A percentile compares a stretch with the other conserved stretches of the same genome.
phyloP scores from a whole-genome alignment of 2,113 vertebrate genomes.

The Tetrax tetrax region DNA sequence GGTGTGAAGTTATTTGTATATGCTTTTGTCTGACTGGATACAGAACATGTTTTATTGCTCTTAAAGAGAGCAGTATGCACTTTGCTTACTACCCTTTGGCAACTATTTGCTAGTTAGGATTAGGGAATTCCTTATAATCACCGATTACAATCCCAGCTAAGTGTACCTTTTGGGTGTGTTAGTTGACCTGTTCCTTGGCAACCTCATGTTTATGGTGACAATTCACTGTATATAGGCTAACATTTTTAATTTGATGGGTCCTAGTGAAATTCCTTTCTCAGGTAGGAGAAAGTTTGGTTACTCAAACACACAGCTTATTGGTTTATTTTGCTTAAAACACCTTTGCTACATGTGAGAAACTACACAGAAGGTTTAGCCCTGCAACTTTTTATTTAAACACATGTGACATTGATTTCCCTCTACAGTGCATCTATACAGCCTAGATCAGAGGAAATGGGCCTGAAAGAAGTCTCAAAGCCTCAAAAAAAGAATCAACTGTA shows the following conservation, averaged over 20 bases:
- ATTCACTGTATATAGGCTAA: not conserved
- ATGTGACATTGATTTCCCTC: not conserved
- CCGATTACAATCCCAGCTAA: not conserved
- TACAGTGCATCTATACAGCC: not conserved
- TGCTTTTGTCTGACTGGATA: not conserved
- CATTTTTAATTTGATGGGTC: not conserved
- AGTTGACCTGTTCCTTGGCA: not conserved
- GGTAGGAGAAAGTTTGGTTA: not conserved
- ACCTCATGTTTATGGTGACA: not conserved
- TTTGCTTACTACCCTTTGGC: not conserved
- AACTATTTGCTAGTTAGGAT: not conserved
- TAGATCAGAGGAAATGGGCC: not conserved
- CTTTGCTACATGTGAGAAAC: not conserved
- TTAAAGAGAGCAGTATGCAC: not conserved
- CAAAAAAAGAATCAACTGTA: not conserved
- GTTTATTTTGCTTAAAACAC: not conserved
- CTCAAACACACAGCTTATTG: not conserved
- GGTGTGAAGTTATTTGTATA: not conserved
- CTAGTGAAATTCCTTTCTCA: not conserved
- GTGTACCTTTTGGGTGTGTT: not conserved
- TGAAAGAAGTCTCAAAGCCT: slow-evolving; percentile 3
- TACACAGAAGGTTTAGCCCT: not conserved
- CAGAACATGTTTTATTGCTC: not conserved
- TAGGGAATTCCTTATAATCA: not conserved
- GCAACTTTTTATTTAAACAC: not conserved